These are phyloP conservation scores for Alloplasta piceator DNA, from an alignment of 2,888 invertebrate genomes.

Conservation along the genomic window DNA sequence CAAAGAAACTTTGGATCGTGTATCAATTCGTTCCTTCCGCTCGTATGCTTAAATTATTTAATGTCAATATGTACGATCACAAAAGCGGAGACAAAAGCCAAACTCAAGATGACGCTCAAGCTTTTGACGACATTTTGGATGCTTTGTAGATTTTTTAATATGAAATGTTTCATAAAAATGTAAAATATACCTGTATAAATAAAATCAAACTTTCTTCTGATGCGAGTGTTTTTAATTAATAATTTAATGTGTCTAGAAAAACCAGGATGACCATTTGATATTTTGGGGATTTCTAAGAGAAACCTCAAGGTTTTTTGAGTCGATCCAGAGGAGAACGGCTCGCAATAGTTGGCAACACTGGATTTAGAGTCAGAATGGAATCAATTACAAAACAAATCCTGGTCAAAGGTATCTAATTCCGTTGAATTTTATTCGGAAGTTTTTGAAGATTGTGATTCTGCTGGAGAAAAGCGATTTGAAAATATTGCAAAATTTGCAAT, in stretches of 20 bases:
- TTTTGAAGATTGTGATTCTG: constrained; percentile 44
- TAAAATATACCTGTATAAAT: neutral
- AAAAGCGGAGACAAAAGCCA: constrained; percentile 6
- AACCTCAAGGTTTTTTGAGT: neutral
- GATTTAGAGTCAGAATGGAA: constrained; percentile 64
- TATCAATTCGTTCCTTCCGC: constrained; percentile 31
- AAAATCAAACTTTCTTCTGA: neutral
- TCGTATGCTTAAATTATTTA: constrained; percentile 41
- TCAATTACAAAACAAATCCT: constrained; percentile 58
- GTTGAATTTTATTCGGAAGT: constrained; percentile 58
- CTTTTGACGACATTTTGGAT: neutral
- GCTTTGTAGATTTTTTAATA: neutral
- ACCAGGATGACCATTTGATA: neutral
- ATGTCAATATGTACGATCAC: constrained; percentile 49
- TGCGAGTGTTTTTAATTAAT: neutral
- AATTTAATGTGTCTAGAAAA: neutral
- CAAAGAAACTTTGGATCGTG: constrained; percentile 30
- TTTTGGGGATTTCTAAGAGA: neutral
- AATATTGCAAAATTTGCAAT: constrained; percentile 61
- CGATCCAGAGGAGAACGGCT: too few species aligned
- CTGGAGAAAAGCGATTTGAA: constrained; percentile 60
- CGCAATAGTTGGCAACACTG: too few species aligned
- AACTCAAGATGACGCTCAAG: neutral
- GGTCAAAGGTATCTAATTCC: constrained; percentile 48
- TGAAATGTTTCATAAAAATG: neutral